Conservation (phyloP, 2,113 vertebrate genomes). For the Prionailurus bengalensis region DNA sequence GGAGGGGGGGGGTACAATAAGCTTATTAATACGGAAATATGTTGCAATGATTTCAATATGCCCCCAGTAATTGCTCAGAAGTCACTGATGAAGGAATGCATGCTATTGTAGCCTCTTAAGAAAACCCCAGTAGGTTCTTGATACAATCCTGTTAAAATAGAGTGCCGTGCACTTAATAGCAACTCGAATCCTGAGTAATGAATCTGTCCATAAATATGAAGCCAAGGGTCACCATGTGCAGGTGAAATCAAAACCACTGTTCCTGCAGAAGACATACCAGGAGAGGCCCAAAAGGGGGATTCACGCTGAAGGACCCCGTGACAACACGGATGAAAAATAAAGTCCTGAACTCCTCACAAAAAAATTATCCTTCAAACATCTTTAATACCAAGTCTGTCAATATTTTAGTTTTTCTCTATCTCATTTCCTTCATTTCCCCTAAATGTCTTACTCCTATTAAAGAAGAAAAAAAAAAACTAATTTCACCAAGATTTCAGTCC, state of each 20-base stretch:
- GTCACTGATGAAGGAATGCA: neutral
- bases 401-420: neutral
- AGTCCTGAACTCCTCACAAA: neutral
- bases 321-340: neutral
- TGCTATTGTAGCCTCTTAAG: neutral
- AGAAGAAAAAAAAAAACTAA: neutral
- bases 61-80: neutral
- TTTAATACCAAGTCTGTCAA: neutral
- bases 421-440: neutral
- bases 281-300: neutral
- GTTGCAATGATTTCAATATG: neutral
- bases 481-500: neutral
- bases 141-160: neutral
- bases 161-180: rapidly evolving
- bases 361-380: neutral
- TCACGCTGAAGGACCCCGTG: neutral
- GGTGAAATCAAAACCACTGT: neutral
- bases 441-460: neutral
- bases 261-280: neutral
- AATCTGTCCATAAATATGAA: neutral
- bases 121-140: neutral
- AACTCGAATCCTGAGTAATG: neutral
- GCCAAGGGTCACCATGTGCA: neutral
- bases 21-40: neutral
- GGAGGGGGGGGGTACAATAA: rapidly evolving